Evolutionary conservation across 1,140 invertebrate species (phyloP).

Genomic region (Chrysopa pallens): DNA sequence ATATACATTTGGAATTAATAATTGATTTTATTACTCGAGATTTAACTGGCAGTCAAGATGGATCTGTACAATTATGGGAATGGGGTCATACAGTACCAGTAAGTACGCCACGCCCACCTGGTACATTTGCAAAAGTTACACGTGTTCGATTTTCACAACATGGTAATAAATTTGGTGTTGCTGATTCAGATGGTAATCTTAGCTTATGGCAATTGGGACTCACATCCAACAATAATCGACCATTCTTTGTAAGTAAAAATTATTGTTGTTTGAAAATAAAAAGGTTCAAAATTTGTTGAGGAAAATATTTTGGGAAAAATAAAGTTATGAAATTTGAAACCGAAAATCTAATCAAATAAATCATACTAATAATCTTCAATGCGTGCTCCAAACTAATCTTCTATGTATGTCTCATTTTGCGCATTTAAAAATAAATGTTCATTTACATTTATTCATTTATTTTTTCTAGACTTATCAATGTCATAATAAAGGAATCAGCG

Average conservation of each 20-base stretch:
- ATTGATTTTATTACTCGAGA: slow-evolving; percentile 36
- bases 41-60: slow-evolving; percentile 91
- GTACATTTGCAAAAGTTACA: slow-evolving; percentile 86
- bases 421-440: too few species aligned
- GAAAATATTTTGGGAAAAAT: slow-evolving; percentile 1
- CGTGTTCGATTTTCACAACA: slow-evolving; percentile 87
- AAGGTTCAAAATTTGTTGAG: neutral
- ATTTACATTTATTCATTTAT: too few species aligned
- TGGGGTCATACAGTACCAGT: slow-evolving; percentile 88
- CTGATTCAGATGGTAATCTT: slow-evolving; percentile 78
- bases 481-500: slow-evolving; percentile 91
- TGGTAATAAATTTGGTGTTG: slow-evolving; percentile 96
- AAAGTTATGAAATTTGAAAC: too few species aligned
- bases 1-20: slow-evolving; percentile 3
- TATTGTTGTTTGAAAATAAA: neutral
- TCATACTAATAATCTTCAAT: too few species aligned
- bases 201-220: slow-evolving; percentile 89
- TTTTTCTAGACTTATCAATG: slow-evolving; percentile 77
- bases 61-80: slow-evolving; percentile 94
- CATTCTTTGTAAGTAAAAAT: slow-evolving; percentile 81
- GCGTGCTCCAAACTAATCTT: too few species aligned
- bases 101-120: slow-evolving; percentile 71
- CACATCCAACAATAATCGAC: slow-evolving; percentile 60
- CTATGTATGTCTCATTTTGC: too few species aligned
- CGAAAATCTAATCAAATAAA: too few species aligned